Base-by-base conservation (phyloP, 37 sponge, comb jelly and placozoan species). In the Crambe crambe region DNA sequence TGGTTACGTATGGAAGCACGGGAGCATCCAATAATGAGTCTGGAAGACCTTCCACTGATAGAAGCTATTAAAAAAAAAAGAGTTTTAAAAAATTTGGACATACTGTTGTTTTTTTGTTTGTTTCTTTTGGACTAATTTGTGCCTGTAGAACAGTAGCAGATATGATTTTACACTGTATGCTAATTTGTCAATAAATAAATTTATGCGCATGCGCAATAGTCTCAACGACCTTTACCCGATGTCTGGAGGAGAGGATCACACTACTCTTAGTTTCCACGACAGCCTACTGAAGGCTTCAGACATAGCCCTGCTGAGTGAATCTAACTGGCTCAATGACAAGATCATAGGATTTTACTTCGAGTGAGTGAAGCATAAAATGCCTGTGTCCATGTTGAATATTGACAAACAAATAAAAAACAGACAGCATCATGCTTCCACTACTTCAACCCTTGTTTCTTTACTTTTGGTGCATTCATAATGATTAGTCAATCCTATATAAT, bases 301-400 rank as follows among this genome's bases (percentile, higher is more conserved):
- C 44, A 40, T 86, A 18, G 57, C 75, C 0, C 75, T 91, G 17
- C 70, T 91, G 1, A 27, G 41, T 3, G 61, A 69, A 18, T 27
- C 79, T 1, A 56, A 68, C 47, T 91, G 92, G 92, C 76, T 91
- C 18, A 86, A 86, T 75, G 92, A 91, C 80, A 83, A 64, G 34
- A 36, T 91, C 26, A 75, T 91, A 20, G 92, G 87, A 1, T 91
- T 83, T 65, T 78, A 86, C 54, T 91, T 86, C 43, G 92, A 91
- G 92, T 91, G 41, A 86, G 91, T 32, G 25, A 56, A 12, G 3
- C 40, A 12, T 8, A 41, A n/a, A n/a, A n/a, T n/a, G n/a, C n/a
- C n/a, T n/a, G n/a, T n/a, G n/a, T 35, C 8, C 9, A 10, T 32
- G 69, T 68, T 37, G 37, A 10, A 5, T 68, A 47, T 47, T 47